Evolutionary conservation across 2,888 invertebrate species (phyloP).

Genomic region (Conchocele bisecta): DNA sequence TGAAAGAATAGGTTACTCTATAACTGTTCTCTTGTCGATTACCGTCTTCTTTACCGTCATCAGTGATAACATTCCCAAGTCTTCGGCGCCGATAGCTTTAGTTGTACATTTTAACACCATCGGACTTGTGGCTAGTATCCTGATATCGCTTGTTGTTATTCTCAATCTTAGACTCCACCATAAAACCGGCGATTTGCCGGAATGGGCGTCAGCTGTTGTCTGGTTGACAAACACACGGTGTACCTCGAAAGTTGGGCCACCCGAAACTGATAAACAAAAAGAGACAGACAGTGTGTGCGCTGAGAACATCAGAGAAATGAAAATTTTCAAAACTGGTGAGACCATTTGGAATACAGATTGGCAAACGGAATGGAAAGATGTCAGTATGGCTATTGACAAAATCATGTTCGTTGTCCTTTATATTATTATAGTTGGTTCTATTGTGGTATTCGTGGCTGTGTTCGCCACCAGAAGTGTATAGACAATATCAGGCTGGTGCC

Average conservation of each 20-base stretch:
- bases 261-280: no score
- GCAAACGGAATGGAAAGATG: not conserved
- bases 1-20: no score
- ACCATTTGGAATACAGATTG: not conserved
- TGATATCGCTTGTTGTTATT: slow-evolving; percentile 10
- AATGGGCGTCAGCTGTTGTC: no score
- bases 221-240: no score
- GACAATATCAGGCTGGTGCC: no score
- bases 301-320: not conserved
- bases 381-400: slow-evolving; percentile 19
- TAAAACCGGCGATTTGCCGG: not conserved
- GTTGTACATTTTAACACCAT: slow-evolving; percentile 8
- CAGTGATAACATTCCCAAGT: slow-evolving; percentile 20
- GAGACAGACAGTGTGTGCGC: not conserved
- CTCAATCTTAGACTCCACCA: slow-evolving; percentile 12
- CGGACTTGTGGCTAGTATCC: slow-evolving; percentile 12
- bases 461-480: no score
- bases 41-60: slow-evolving; percentile 23
- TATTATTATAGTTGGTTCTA: slow-evolving; percentile 2
- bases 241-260: no score
- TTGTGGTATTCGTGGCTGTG: not conserved
- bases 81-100: slow-evolving; percentile 12
- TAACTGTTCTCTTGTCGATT: no score
- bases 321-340: not conserved
- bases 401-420: slow-evolving; percentile 1